Conservation (phyloP, 2,113 vertebrate species). For the Cryptoleucopteryx plumbea region DNA sequence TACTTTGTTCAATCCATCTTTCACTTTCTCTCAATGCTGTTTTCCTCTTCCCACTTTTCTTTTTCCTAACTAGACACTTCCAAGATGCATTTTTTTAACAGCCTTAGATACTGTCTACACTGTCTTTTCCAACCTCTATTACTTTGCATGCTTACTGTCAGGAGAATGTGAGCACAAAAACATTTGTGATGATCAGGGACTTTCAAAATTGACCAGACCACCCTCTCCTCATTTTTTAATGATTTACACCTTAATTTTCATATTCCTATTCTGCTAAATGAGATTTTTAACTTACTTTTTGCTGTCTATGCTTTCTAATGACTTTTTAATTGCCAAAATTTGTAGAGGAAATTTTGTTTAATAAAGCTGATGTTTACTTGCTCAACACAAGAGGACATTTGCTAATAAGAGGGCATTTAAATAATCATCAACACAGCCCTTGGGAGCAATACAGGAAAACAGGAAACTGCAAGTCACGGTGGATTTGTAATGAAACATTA, state of each 20-base stretch:
- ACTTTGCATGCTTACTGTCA: not conserved
- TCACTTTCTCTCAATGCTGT: not conserved
- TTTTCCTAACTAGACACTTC: not conserved
- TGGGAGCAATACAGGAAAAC: too few species aligned
- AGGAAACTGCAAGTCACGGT: too few species aligned
- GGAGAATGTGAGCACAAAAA: not conserved
- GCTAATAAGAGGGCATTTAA: too few species aligned
- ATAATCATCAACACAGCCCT: too few species aligned
- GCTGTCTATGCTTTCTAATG: not conserved
- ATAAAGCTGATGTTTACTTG: too few species aligned
- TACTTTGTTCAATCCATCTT: not conserved
- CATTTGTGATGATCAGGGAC: not conserved
- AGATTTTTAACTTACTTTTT: not conserved
- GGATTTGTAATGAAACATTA: too few species aligned
- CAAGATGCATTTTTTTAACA: not conserved
- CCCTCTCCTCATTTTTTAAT: not conserved
- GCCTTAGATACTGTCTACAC: not conserved
- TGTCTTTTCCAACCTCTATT: not conserved
- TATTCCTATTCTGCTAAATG: not conserved
- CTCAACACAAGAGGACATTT: too few species aligned
- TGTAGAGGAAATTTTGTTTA: too few species aligned
- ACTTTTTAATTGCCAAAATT: not conserved
- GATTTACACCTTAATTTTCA: not conserved
- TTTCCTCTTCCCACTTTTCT: not conserved
- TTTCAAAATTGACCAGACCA: not conserved